Percentiles rank a stretch among this genome's conserved stretches.
phyloP scores from a whole-genome alignment of 2,888 invertebrate genomes.

The Rhingia rostrata region DNA sequence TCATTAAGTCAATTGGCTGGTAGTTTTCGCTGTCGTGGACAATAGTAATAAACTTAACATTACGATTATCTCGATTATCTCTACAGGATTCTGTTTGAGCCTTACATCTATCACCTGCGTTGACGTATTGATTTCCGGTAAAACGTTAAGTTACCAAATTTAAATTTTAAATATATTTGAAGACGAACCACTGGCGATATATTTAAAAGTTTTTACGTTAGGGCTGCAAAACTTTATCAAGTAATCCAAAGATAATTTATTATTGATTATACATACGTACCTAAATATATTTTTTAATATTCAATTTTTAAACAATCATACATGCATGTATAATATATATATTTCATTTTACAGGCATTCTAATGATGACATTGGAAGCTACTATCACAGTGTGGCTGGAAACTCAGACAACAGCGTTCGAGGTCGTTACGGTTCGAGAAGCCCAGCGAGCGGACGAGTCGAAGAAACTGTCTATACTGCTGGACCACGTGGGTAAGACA shows the following conservation, averaged over 20 bases:
- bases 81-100: too few relatives aligned
- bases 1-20: too few relatives aligned
- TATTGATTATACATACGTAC: neutral
- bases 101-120: too few relatives aligned
- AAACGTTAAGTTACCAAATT: too few relatives aligned
- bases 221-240: neutral
- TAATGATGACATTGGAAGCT: conserved; percentile 88
- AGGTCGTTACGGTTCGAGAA: conserved; percentile 89
- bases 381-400: conserved; percentile 87
- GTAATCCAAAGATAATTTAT: neutral
- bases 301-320: neutral
- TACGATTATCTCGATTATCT: too few relatives aligned
- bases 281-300: neutral
- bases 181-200: too few relatives aligned
- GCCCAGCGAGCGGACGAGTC: conserved; percentile 88
- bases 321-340: neutral
- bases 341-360: conserved; percentile 79
- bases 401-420: conserved; percentile 88
- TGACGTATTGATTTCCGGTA: too few relatives aligned
- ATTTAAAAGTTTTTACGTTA: too few relatives aligned
- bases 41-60: too few relatives aligned
- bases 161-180: too few relatives aligned
- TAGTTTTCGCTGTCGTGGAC: too few relatives aligned
- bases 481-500: conserved; percentile 88
- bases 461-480: conserved; percentile 90